Evolutionary conservation across 2,888 invertebrate genomes (phyloP).

Genomic region (Danaus chrysippus): DNA sequence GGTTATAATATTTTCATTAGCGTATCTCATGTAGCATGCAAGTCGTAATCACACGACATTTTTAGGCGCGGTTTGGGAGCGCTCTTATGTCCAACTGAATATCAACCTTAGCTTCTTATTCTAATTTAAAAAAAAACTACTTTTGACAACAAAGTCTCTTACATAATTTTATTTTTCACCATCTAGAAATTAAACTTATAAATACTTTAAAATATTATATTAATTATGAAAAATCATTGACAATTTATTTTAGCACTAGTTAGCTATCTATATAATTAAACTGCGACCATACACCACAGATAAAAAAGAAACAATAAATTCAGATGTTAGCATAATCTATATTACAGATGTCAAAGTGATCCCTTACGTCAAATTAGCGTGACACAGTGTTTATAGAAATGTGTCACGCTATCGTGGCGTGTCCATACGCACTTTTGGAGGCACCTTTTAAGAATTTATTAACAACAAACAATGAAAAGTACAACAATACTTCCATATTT

Average conservation of each 20-base stretch:
- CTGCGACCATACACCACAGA: neutral
- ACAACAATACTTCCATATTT: neutral
- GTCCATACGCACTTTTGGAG: slow-evolving; percentile 31
- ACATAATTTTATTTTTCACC: too few relatives aligned
- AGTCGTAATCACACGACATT: slow-evolving; percentile 26
- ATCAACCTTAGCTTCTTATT: neutral
- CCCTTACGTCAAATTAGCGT: slow-evolving; percentile 31
- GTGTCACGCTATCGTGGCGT: slow-evolving; percentile 39
- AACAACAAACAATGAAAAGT: neutral
- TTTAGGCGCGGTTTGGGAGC: slow-evolving; percentile 23
- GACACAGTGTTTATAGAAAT: slow-evolving; percentile 27
- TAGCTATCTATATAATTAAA: too few relatives aligned
- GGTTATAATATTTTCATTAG: slow-evolving; percentile 12
- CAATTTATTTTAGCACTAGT: too few relatives aligned
- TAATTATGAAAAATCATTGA: too few relatives aligned
- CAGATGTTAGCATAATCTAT: slow-evolving; percentile 3
- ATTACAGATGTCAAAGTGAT: slow-evolving; percentile 13
- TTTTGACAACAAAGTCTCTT: too few relatives aligned
- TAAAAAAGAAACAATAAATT: slow-evolving; percentile 1
- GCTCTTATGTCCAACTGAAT: slow-evolving; percentile 3
- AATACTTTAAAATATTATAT: too few relatives aligned
- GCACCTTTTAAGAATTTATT: slow-evolving; percentile 20
- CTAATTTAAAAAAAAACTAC: neutral
- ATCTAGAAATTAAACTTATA: too few relatives aligned
- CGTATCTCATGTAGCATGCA: slow-evolving; percentile 15